A percentile compares a stretch with the other conserved stretches of the same genome.
Evolutionary conservation across 2,797 vertebrate genomes (phyloP).

Genomic region (Halcyon badia): DNA sequence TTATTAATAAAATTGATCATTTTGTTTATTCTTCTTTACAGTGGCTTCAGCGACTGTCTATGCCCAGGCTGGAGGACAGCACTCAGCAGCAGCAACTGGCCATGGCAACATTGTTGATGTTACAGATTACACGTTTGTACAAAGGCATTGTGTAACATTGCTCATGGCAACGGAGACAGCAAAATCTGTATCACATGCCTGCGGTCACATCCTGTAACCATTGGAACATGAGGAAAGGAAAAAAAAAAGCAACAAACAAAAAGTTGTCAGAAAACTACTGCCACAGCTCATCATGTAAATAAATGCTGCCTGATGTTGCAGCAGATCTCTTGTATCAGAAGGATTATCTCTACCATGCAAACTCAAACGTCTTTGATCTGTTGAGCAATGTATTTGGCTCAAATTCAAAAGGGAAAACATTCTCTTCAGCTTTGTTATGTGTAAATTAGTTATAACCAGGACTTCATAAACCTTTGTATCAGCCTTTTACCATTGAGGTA

Average conservation of each 20-base stretch:
- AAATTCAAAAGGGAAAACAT: not conserved
- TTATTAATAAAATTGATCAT: not conserved
- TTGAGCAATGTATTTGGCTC: not conserved
- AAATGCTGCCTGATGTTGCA: not conserved
- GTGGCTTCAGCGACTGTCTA: not conserved
- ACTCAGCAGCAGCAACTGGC: not conserved
- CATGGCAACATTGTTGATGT: not conserved
- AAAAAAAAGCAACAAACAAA: not conserved
- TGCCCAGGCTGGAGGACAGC: not conserved
- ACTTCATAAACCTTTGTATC: not conserved
- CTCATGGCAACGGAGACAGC: not conserved
- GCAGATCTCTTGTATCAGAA: not conserved
- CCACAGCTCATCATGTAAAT: conserved; percentile 26
- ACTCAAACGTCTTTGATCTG: not conserved
- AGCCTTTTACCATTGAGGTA: not conserved
- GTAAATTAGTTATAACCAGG: not conserved
- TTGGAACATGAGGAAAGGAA: not conserved
- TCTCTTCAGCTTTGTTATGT: not conserved
- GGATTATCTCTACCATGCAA: not conserved
- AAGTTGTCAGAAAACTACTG: conserved; percentile 36
- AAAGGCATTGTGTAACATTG: not conserved
- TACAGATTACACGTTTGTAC: not conserved
- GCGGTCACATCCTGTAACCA: conserved; percentile 32
- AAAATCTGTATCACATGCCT: not conserved
- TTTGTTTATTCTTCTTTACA: not conserved